Conservation (phyloP, 2,113 vertebrate species). For the Xiphorhynchus elegans region DNA sequence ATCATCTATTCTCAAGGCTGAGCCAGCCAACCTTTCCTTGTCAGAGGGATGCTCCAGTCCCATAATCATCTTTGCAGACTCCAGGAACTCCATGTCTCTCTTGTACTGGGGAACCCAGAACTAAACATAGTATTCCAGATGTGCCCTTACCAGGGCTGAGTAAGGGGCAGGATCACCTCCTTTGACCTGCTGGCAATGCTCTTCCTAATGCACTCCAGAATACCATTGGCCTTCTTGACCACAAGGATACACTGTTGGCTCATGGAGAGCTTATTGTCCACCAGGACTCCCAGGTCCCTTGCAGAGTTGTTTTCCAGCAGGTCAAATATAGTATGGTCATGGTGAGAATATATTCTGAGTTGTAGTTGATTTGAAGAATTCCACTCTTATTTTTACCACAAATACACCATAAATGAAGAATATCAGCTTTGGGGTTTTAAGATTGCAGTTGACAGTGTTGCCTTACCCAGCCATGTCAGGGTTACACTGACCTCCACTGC, state of each 20-base stretch:
- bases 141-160: neutral
- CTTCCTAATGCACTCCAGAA: neutral
- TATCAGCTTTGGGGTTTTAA: neutral
- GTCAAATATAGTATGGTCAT: neutral
- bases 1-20: neutral
- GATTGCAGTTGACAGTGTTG: neutral
- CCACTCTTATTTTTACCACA: neutral
- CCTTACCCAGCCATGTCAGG: neutral
- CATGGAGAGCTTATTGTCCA: neutral
- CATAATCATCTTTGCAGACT: neutral
- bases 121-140: neutral
- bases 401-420: neutral
- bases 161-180: neutral
- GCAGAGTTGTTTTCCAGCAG: neutral
- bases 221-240: fast-evolving
- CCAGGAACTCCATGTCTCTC: neutral
- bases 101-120: neutral
- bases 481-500: neutral
- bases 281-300: neutral
- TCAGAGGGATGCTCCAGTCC: neutral
- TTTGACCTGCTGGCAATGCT: fast-evolving
- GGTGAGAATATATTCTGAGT: neutral
- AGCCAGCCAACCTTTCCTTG: fast-evolving
- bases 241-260: neutral
- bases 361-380: neutral